phyloP scores from a whole-genome alignment of 2,888 invertebrate genomes.

The Lasioglossum malachurum region DNA sequence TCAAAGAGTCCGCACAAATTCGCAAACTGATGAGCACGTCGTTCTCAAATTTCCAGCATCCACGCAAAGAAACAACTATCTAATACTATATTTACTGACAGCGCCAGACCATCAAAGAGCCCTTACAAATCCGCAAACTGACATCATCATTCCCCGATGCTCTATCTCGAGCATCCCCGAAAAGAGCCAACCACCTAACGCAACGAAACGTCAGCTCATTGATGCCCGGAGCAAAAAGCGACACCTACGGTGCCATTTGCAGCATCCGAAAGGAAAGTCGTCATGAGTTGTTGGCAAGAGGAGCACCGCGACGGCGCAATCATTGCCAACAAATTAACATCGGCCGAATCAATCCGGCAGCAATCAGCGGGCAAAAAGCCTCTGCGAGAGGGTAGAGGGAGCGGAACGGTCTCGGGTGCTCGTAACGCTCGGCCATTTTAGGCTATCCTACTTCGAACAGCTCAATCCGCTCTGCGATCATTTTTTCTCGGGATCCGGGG shows the following conservation, averaged over 20 bases:
- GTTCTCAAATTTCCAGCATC: neutral
- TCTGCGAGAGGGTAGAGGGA: neutral
- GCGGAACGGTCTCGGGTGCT: neutral
- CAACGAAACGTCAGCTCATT: neutral
- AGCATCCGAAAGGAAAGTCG: neutral
- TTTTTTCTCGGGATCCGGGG: conserved; percentile 24
- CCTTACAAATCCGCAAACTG: neutral
- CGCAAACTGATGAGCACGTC: neutral
- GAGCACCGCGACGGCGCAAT: neutral
- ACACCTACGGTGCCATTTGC: neutral
- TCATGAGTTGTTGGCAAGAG: neutral
- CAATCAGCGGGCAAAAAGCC: conserved; percentile 2
- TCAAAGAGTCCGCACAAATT: neutral
- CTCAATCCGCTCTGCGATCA: conserved; percentile 45
- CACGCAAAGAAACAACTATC: neutral
- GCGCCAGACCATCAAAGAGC: neutral
- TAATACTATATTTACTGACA: neutral
- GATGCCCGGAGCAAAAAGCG: neutral
- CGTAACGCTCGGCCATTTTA: conserved; percentile 14
- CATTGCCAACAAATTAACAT: conserved; percentile 5
- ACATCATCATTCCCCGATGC: neutral
- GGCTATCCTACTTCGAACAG: conserved; percentile 26
- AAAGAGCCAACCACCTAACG: neutral
- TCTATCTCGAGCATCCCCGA: neutral
- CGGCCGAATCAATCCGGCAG: neutral